A percentile compares a stretch with the other conserved stretches of the same genome.
Evolutionary conservation across 2,888 invertebrate species (phyloP).

Genomic region (Leptarthrus brevirostris): DNA sequence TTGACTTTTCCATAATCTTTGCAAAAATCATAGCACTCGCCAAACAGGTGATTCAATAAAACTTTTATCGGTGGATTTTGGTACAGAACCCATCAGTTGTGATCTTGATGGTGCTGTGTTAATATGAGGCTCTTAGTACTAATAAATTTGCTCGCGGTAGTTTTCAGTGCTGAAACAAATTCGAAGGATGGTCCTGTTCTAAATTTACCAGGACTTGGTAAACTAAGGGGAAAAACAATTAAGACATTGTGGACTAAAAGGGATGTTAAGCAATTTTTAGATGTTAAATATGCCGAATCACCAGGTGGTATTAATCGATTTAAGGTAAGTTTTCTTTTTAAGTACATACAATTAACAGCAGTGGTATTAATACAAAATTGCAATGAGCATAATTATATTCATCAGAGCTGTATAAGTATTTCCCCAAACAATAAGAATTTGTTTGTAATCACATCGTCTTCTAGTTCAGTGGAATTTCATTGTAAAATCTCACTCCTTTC

Average conservation of each 20-base stretch:
- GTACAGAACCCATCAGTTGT: not conserved
- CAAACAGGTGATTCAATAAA: too few relatives aligned
- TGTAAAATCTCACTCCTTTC: too few relatives aligned
- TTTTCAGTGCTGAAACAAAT: slow-evolving; percentile 4
- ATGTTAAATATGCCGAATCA: slow-evolving; percentile 63
- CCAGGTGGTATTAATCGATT: slow-evolving; percentile 63
- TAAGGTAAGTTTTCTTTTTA: slow-evolving; percentile 59
- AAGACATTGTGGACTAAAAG: slow-evolving; percentile 62
- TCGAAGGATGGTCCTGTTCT: slow-evolving; percentile 6
- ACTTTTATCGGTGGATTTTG: not conserved
- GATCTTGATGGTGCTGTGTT: slow-evolving; percentile 9
- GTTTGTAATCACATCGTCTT: too few relatives aligned
- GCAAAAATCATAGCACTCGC: too few relatives aligned
- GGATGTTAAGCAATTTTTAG: slow-evolving; percentile 63
- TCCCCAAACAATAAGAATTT: too few relatives aligned
- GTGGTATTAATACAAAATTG: too few relatives aligned
- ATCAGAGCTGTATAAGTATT: too few relatives aligned
- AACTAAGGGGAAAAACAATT: slow-evolving; percentile 60
- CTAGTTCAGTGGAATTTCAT: too few relatives aligned
- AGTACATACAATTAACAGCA: not conserved
- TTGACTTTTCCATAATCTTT: too few relatives aligned
- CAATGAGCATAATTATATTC: too few relatives aligned
- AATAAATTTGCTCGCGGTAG: not conserved
- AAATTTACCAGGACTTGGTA: slow-evolving; percentile 61
- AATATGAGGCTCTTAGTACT: slow-evolving; percentile 10